phyloP scores from a whole-genome alignment of 2,113 vertebrate species.

The Marmota flaviventris region DNA sequence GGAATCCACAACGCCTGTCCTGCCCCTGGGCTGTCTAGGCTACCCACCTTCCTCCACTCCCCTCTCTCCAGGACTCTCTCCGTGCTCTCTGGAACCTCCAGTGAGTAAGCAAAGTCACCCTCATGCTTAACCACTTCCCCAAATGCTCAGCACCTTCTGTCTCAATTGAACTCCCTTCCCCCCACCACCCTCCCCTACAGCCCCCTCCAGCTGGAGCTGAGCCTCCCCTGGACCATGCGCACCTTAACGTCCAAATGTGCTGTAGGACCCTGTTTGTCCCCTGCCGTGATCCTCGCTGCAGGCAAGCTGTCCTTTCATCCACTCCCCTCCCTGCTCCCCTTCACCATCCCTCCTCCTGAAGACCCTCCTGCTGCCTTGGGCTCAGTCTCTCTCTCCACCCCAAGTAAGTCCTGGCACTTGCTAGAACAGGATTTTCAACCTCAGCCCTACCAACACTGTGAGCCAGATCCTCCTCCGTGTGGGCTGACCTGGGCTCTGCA shows the following conservation, averaged over 20 bases:
- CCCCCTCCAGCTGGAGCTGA: background rate
- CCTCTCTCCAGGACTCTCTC: background rate
- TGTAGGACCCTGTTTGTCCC: background rate
- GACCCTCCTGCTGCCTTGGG: background rate
- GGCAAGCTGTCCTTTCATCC: background rate
- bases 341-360: background rate
- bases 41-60: background rate
- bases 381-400: background rate
- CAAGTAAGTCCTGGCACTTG: background rate
- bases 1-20: background rate
- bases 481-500: background rate
- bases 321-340: background rate
- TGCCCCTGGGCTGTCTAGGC: background rate
- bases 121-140: background rate
- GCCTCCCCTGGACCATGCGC: background rate
- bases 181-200: background rate
- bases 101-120: background rate
- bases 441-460: too few species aligned
- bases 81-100: background rate
- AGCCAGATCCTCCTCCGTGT: fast-evolving
- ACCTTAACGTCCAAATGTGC: background rate
- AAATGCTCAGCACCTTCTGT: background rate
- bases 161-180: background rate
- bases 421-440: background rate
- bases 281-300: background rate